phyloP scores from a whole-genome alignment of 2,797 vertebrate genomes.

The Tapirus indicus region DNA sequence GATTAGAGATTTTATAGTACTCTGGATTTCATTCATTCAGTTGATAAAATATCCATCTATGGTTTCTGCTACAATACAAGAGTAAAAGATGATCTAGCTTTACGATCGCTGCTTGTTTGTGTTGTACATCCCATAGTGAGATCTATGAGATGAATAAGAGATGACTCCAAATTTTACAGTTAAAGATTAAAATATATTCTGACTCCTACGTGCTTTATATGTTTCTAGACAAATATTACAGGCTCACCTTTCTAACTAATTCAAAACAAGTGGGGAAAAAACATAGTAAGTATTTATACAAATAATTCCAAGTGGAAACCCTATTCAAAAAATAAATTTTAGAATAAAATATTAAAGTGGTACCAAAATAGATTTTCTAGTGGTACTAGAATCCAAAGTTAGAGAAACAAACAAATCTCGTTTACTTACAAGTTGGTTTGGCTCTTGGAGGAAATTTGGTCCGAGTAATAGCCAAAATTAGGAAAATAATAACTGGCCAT shows the following conservation, averaged over 20 bases:
- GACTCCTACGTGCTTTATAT: neutral
- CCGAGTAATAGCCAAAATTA: slow-evolving; percentile 91
- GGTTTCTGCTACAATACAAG: neutral
- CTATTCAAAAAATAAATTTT: neutral
- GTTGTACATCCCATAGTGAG: neutral
- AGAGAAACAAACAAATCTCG: slow-evolving; percentile 56
- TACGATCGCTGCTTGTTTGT: neutral
- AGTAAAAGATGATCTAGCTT: neutral
- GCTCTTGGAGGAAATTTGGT: slow-evolving; percentile 88
- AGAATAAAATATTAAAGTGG: neutral
- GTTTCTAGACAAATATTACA: slow-evolving; percentile 32
- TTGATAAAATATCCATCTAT: neutral
- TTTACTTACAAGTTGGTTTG: slow-evolving; percentile 90
- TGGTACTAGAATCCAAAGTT: slow-evolving; percentile 57
- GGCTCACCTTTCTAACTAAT: neutral
- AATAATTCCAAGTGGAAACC: neutral
- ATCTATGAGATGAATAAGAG: slow-evolving; percentile 13
- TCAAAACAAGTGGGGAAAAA: neutral
- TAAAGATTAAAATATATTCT: neutral
- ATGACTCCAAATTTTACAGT: neutral
- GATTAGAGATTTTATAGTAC: neutral
- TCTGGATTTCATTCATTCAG: neutral
- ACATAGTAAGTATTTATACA: neutral
- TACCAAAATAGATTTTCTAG: slow-evolving; percentile 57
- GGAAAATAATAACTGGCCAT: slow-evolving; percentile 91